phyloP scores from a whole-genome alignment of 1,140 invertebrate species.

The Bursaphelenchus mucronatus region DNA sequence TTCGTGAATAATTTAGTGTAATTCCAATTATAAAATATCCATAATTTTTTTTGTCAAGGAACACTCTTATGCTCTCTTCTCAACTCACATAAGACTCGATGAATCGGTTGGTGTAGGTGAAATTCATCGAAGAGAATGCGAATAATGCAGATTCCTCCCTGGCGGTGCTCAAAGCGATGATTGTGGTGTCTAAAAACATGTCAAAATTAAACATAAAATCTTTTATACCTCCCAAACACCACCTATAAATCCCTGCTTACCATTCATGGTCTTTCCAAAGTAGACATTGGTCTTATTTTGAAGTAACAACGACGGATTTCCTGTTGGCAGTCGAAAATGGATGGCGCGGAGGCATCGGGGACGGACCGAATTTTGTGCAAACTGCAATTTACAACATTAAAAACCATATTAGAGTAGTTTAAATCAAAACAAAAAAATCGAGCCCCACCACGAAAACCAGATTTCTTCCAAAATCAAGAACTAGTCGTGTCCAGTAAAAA shows the following conservation, averaged over 20 bases:
- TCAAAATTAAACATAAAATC: background rate
- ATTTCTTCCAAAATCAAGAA: conserved; percentile 15
- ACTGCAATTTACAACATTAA: conserved; percentile 1
- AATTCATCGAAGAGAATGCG: conserved; percentile 42
- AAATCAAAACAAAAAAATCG: conserved; percentile 6
- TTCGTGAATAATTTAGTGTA: background rate
- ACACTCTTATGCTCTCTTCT: conserved; percentile 1
- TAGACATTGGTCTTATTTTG: conserved; percentile 33
- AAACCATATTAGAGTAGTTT: background rate
- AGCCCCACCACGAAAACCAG: conserved; percentile 7
- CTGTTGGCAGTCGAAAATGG: conserved; percentile 25
- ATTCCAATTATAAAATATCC: conserved; percentile 6
- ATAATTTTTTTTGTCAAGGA: conserved; percentile 1
- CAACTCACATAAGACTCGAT: conserved; percentile 24
- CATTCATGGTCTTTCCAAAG: conserved; percentile 27
- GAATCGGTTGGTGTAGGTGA: conserved; percentile 25
- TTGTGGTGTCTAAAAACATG: conserved; percentile 20
- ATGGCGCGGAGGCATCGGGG: conserved; percentile 1
- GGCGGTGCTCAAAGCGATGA: conserved; percentile 10
- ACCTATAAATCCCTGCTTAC: conserved; percentile 7
- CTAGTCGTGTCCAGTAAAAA: background rate
- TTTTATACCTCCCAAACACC: background rate
- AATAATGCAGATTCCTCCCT: conserved; percentile 8
- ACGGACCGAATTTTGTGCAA: conserved; percentile 8
- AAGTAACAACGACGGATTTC: conserved; percentile 11